phyloP scores from a whole-genome alignment of 2,888 invertebrate genomes.

The Psococerastis gibbosa region DNA sequence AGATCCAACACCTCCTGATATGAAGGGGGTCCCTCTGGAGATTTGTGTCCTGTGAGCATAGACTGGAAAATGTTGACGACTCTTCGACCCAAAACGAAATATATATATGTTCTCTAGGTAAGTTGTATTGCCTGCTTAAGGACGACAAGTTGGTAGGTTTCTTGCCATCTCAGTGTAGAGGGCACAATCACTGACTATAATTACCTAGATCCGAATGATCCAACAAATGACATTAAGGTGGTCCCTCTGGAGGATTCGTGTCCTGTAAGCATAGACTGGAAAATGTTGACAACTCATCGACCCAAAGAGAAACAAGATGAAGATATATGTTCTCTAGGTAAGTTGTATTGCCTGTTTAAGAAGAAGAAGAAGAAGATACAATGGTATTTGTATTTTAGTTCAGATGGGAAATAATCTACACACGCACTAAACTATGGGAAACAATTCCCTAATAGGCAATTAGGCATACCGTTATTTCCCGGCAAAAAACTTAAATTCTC shows the following conservation, averaged over 20 bases:
- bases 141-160: too few species aligned
- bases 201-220: constrained; percentile 49
- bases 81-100: constrained; percentile 60
- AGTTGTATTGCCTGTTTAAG: too few species aligned
- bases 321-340: constrained; percentile 71
- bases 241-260: constrained; percentile 59
- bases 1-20: constrained; percentile 70
- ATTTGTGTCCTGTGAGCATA: constrained; percentile 66
- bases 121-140: too few species aligned
- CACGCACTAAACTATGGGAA: too few species aligned
- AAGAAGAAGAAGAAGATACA: not conserved
- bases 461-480: not conserved
- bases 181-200: too few species aligned
- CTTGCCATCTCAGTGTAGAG: too few species aligned
- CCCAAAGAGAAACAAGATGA: constrained; percentile 71
- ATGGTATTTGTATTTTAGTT: not conserved
- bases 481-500: constrained; percentile 11
- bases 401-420: too few species aligned
- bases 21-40: constrained; percentile 56
- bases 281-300: constrained; percentile 73
- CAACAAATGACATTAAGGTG: constrained; percentile 60
- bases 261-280: constrained; percentile 76
- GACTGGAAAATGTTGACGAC: constrained; percentile 88
- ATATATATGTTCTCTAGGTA: too few species aligned
- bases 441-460: too few species aligned